These are phyloP conservation scores for Toxotes chatareus DNA, from an alignment of 2,113 vertebrate species.

Conservation along the genomic window DNA sequence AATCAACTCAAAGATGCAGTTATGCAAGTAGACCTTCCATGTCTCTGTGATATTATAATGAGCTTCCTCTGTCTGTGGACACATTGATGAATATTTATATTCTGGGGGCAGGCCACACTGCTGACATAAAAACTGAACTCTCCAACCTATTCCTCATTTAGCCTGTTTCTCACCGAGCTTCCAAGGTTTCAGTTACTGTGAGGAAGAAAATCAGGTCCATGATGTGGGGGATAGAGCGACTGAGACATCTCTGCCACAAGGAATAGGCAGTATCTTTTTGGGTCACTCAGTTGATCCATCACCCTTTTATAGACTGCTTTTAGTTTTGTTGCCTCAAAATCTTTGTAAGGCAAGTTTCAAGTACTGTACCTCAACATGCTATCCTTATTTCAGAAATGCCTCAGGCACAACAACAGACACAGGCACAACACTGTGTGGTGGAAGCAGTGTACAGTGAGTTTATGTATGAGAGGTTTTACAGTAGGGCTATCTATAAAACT, in stretches of 20 bases:
- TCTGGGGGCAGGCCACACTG: constrained; percentile 16
- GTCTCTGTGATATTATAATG: constrained; percentile 49
- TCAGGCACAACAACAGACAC: neutral
- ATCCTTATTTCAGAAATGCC: constrained; percentile 22
- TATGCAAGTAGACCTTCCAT: constrained; percentile 13
- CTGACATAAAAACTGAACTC: constrained; percentile 29
- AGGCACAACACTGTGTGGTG: neutral
- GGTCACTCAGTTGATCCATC: neutral
- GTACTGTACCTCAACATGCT: neutral
- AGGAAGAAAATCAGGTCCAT: neutral
- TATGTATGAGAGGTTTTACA: neutral
- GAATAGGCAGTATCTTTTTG: neutral
- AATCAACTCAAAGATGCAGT: constrained; percentile 29
- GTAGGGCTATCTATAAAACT: neutral
- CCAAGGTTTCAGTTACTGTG: constrained; percentile 1
- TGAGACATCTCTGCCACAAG: neutral
- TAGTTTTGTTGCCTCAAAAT: neutral
- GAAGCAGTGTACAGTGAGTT: neutral
- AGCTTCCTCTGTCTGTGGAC: constrained; percentile 47
- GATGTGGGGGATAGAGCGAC: neutral
- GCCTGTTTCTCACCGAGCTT: constrained; percentile 20
- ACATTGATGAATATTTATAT: constrained; percentile 47
- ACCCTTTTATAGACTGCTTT: neutral
- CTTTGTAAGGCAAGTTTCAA: neutral
- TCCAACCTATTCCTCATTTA: constrained; percentile 34